These are phyloP conservation scores for Dendrolimus pini DNA, from an alignment of 2,888 invertebrate species.

Conservation along the genomic window DNA sequence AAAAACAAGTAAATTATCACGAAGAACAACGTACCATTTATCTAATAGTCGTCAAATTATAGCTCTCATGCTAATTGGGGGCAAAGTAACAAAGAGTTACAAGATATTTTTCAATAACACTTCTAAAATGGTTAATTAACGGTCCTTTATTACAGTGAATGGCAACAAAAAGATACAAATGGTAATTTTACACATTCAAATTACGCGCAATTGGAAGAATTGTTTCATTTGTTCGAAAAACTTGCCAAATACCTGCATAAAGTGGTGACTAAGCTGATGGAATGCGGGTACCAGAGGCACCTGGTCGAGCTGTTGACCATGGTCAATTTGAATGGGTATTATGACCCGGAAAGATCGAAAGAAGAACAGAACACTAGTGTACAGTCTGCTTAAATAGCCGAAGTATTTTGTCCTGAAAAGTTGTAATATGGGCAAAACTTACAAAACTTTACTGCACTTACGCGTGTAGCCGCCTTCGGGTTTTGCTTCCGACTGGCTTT, in stretches of 20 bases:
- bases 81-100: too few species aligned
- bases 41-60: too few species aligned
- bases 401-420: too few species aligned
- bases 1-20: too few species aligned
- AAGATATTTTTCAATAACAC: too few species aligned
- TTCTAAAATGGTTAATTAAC: too few species aligned
- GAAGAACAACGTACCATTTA: too few species aligned
- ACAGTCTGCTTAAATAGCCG: constrained; percentile 13
- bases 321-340: constrained; percentile 80
- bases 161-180: constrained; percentile 67
- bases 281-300: constrained; percentile 81
- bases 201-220: constrained; percentile 72
- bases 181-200: constrained; percentile 75
- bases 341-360: constrained; percentile 50
- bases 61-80: too few species aligned
- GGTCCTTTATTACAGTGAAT: constrained; percentile 59
- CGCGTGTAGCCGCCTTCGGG: too few species aligned
- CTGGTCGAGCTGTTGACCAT: constrained; percentile 79
- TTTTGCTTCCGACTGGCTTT: too few species aligned
- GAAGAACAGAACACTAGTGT: constrained; percentile 41
- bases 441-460: too few species aligned
- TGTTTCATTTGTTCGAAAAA: constrained; percentile 78
- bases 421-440: too few species aligned
- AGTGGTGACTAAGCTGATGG: constrained; percentile 77
- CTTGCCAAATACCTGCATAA: constrained; percentile 78